Evolutionary conservation across 2,888 invertebrate genomes (phyloP), one percentile per base, ranked within the genome.

Genomic region (Andrena chrysosceles): DNA sequence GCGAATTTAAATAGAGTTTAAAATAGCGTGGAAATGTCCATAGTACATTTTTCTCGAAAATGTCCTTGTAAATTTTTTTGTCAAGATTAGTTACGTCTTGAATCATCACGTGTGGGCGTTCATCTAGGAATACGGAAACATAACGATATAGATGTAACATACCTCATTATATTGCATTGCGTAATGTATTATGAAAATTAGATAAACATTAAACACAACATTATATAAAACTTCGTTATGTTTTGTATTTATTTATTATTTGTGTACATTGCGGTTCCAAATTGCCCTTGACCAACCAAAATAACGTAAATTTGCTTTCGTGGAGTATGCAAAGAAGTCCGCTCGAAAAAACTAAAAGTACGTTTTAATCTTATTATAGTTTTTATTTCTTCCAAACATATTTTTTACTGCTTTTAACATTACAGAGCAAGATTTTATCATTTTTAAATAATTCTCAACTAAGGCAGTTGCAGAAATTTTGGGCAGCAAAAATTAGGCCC

Each of bases 171-270:
- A 42, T 77, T 82, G 81, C 71, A 77, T 70, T 72, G 63, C 42
- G 77, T 79, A 79, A 82, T 83, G 63, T 79, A 83, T 76, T 67
- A 79, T 64, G 70, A 74, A 82, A 80, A 73, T 85, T 79, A 87
- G 54, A 75, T 83, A 81, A 73, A 77, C 67, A 73, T 77, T 56
- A 83, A 64, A 71, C 79, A 82, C 80, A 80, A 79, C 60, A 77
- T 56, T 78, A 63, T 48, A 77, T 69, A 59, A 59, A 48, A 29
- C 29, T 48, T 29, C 67, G n/a, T 59, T 42, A 76, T 63, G 56
- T 29, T 54, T 72, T 62, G n/a, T 42, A 69, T 16, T 74, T 60
- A 68, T 68, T 69, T 54, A 60, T 48, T 48, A 26, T n/a, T 60
- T 29, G 2, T 26, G 10, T 60, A 35, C 42, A 16, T 42, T 16